Percentiles rank a stretch among this genome's conserved stretches.
Evolutionary conservation across 2,888 invertebrate genomes (phyloP).

Genomic region (Thyatira batis): DNA sequence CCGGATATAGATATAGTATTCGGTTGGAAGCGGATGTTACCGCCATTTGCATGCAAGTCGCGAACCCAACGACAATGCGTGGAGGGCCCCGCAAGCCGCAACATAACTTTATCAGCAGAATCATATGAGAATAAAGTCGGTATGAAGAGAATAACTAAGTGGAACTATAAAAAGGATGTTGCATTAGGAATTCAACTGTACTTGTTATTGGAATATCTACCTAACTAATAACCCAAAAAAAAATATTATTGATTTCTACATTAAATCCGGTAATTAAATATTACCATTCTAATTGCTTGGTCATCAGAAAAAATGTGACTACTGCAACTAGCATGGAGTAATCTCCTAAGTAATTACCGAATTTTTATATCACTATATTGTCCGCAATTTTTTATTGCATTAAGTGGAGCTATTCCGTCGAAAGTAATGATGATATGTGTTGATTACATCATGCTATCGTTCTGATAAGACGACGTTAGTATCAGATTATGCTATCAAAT

Average conservation of each 20-base stretch:
- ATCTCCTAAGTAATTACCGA: too few species aligned
- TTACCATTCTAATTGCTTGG: too few species aligned
- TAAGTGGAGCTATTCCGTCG: slow-evolving; percentile 17
- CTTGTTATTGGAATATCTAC: not conserved
- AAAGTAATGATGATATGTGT: slow-evolving; percentile 41
- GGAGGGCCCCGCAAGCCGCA: not conserved
- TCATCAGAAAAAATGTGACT: too few species aligned
- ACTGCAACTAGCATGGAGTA: too few species aligned
- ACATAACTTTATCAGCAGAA: slow-evolving; percentile 1
- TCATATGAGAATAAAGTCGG: not conserved
- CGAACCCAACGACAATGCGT: slow-evolving; percentile 35
- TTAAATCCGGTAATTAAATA: not conserved
- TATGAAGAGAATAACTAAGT: slow-evolving; percentile 1
- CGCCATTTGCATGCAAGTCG: slow-evolving; percentile 70
- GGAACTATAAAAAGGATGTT: not conserved
- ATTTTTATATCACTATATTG: too few species aligned
- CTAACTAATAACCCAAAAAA: not conserved
- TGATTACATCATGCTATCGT: slow-evolving; percentile 50
- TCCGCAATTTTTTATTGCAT: too few species aligned
- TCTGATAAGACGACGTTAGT: slow-evolving; percentile 35
- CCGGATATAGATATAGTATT: slow-evolving; percentile 68
- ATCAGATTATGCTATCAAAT: slow-evolving; percentile 59
- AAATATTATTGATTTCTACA: not conserved
- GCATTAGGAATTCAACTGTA: not conserved
- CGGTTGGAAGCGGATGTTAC: slow-evolving; percentile 69